A percentile compares a stretch with the other conserved stretches of the same genome.
Evolutionary conservation across 2,888 invertebrate genomes (phyloP).

Genomic region (Stenotaenia linearis): DNA sequence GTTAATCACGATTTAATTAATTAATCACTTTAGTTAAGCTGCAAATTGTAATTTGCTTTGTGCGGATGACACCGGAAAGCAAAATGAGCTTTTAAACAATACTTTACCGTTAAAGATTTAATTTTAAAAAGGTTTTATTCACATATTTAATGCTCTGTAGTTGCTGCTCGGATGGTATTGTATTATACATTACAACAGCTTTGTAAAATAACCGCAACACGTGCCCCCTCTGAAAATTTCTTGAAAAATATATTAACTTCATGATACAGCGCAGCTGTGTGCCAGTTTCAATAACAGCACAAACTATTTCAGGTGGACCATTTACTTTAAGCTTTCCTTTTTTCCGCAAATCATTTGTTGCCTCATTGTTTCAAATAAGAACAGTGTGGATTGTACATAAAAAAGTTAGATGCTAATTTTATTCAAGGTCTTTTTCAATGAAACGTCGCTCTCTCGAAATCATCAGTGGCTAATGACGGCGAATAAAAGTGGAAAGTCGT

Average conservation of each 20-base stretch:
- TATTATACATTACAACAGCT: conserved; percentile 1
- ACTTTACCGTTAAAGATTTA: not conserved
- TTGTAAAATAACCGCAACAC: conserved; percentile 9
- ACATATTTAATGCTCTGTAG: not conserved
- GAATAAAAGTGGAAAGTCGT: not conserved
- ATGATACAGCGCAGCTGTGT: conserved; percentile 4
- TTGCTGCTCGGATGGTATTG: not conserved
- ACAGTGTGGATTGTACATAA: not conserved
- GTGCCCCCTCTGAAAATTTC: not conserved
- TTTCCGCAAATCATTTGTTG: not conserved
- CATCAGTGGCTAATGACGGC: not conserved
- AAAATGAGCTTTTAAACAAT: not conserved
- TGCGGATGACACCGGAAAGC: too few species aligned
- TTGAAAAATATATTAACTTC: conserved; percentile 5
- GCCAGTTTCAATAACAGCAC: not conserved
- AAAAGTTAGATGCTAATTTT: not conserved
- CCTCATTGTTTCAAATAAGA: not conserved
- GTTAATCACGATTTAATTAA: not conserved
- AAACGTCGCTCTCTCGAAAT: not conserved
- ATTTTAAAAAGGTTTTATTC: not conserved
- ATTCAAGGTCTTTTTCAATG: not conserved
- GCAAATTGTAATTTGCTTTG: too few species aligned
- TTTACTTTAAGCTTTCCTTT: not conserved
- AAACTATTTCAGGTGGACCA: not conserved
- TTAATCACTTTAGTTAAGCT: not conserved